A percentile compares a stretch with the other conserved stretches of the same genome.
These are phyloP conservation scores for Calameuta pallipes DNA, from an alignment of 2,888 invertebrate genomes.

Conservation along the genomic window DNA sequence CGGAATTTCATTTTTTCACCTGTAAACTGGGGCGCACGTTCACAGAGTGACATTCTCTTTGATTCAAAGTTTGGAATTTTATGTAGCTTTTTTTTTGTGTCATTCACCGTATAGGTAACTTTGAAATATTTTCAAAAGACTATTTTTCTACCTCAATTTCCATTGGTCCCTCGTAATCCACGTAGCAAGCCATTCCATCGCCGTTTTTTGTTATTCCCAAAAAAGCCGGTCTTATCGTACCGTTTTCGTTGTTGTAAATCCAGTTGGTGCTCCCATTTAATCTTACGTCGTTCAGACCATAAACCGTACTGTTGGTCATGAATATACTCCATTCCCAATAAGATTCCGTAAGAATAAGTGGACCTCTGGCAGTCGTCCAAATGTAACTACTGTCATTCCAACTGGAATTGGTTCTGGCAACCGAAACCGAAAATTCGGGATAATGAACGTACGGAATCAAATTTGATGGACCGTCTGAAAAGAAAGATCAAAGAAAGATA, in stretches of 20 bases:
- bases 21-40: too few relatives aligned
- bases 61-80: background rate
- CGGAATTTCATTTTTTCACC: too few relatives aligned
- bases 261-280: constrained; percentile 50
- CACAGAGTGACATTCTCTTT: too few relatives aligned
- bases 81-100: background rate
- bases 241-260: constrained; percentile 41
- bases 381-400: constrained; percentile 63
- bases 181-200: constrained; percentile 28
- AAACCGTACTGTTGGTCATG: constrained; percentile 69
- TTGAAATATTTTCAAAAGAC: background rate
- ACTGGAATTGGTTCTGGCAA: constrained; percentile 59
- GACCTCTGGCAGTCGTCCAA: constrained; percentile 70
- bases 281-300: constrained; percentile 70
- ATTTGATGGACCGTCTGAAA: constrained; percentile 21
- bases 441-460: constrained; percentile 31
- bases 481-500: too few relatives aligned
- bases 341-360: constrained; percentile 71
- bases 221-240: constrained; percentile 32
- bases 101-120: background rate
- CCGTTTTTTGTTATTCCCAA: constrained; percentile 34
- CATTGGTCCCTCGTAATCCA: constrained; percentile 36
- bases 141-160: constrained; percentile 33
- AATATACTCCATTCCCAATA: constrained; percentile 74
- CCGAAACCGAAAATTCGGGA: constrained; percentile 38